Evolutionary conservation across 2,113 vertebrate species (phyloP).

Genomic region (Chloebia gouldiae): DNA sequence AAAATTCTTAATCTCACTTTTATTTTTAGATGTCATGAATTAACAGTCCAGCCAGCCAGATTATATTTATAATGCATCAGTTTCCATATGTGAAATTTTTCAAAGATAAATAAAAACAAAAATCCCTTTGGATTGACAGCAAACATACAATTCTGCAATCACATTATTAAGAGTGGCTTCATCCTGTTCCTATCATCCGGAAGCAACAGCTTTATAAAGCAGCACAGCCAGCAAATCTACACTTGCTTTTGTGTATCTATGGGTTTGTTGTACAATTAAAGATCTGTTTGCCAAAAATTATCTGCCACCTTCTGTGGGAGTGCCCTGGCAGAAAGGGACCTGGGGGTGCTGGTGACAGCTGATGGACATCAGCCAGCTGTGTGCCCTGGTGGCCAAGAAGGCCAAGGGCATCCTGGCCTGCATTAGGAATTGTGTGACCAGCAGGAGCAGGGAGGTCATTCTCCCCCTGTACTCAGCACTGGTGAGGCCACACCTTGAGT

Average conservation of each 20-base stretch:
- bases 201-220: not conserved
- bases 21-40: not conserved
- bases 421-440: not conserved
- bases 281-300: not conserved
- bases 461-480: not conserved
- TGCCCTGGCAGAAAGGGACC: not conserved
- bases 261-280: not conserved
- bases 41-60: not conserved
- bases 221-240: not conserved
- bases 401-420: not conserved
- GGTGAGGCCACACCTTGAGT: not conserved
- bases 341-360: not conserved
- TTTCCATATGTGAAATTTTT: not conserved
- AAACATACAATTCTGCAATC: not conserved
- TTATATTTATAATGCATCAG: not conserved
- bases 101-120: not conserved
- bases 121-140: not conserved
- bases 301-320: not conserved
- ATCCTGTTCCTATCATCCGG: not conserved
- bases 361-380: not conserved
- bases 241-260: not conserved
- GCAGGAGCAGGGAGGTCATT: not conserved
- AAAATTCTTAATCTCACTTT: not conserved
- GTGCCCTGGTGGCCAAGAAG: not conserved
- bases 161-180: not conserved